Percentiles rank a stretch among this genome's conserved stretches.
These are phyloP conservation scores for Cryptotis parvus DNA, from an alignment of 2,113 vertebrate genomes.

Conservation along the genomic window DNA sequence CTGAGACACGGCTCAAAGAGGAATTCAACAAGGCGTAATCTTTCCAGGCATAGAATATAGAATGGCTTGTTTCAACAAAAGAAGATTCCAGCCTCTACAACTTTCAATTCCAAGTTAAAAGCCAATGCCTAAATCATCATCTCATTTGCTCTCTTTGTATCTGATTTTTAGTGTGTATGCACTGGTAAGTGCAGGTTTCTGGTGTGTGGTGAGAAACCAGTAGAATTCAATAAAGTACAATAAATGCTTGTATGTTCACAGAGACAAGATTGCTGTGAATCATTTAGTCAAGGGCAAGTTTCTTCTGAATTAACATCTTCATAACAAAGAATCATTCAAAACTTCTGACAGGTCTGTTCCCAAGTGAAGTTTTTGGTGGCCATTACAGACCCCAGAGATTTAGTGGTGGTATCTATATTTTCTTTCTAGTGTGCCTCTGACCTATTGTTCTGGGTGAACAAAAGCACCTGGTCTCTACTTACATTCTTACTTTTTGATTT, in stretches of 20 bases:
- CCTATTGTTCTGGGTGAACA: background rate
- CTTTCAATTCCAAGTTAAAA: background rate
- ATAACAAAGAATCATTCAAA: background rate
- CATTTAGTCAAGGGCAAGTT: background rate
- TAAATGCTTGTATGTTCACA: background rate
- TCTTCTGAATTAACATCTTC: background rate
- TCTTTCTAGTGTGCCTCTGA: background rate
- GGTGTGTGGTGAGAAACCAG: background rate
- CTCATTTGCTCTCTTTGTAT: slow-evolving; percentile 4
- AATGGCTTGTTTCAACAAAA: background rate
- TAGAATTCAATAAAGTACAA: background rate
- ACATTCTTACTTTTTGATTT: background rate
- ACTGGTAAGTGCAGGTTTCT: background rate
- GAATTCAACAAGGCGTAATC: too few species aligned
- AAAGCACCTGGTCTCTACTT: background rate
- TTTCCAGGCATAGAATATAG: background rate
- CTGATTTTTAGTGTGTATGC: background rate
- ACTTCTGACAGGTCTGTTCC: background rate
- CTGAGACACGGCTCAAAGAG: too few species aligned
- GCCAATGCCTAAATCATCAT: slow-evolving; percentile 9
- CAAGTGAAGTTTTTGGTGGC: background rate
- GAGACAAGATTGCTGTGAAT: background rate
- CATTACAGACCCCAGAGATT: background rate
- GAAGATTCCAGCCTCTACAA: background rate
- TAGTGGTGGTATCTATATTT: background rate